Conservation (phyloP, 2,113 vertebrate species). For the Cavia porcellus region DNA sequence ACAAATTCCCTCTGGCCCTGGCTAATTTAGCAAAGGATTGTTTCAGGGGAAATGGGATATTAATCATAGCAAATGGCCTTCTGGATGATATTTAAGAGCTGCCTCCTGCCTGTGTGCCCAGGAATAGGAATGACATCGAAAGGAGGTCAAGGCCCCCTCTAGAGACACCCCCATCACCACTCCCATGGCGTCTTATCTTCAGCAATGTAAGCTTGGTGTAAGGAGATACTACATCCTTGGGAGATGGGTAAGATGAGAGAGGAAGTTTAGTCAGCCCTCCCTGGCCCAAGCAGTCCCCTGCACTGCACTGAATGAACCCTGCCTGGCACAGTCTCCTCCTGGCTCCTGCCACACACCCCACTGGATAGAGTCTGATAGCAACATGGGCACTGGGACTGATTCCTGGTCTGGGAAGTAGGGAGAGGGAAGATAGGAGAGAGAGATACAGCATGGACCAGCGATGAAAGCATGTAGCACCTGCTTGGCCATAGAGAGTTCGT, state of each 20-base stretch:
- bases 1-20: constrained; percentile 88
- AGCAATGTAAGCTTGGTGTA: background rate
- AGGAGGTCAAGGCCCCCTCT: background rate
- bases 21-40: constrained; percentile 90
- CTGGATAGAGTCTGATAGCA: background rate
- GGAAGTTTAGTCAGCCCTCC: background rate
- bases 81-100: constrained; percentile 90
- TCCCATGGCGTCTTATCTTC: accelerated
- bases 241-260: background rate
- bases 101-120: constrained; percentile 73
- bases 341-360: background rate
- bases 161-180: background rate
- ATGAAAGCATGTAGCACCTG: background rate
- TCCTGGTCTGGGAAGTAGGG: background rate
- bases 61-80: constrained; percentile 90
- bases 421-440: background rate
- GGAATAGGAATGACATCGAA: constrained; percentile 56
- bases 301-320: background rate
- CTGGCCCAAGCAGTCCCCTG: background rate
- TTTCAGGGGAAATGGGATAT: constrained; percentile 89
- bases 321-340: background rate
- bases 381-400: background rate
- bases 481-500: background rate
- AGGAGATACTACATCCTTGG: background rate
- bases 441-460: background rate